Base-by-base conservation (phyloP, 1,140 invertebrate species). In the Sinella curviseta region DNA sequence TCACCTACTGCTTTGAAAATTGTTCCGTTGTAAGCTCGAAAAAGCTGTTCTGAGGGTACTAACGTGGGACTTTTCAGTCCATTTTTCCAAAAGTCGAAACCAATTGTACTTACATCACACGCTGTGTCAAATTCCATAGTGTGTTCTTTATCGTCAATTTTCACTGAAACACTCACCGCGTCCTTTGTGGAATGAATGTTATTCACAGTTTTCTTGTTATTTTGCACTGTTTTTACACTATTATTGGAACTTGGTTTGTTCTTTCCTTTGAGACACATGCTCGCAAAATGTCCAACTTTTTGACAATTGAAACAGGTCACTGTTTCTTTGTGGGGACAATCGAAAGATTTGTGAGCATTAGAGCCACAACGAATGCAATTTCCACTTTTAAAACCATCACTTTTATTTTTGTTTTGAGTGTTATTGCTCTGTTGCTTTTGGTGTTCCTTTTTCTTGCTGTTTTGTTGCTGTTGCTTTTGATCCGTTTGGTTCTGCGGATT, bases 271-370 rank as follows among this genome's bases (percentile, higher is more conserved):
- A 34, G 4, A 26, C 70, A 74, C 30, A 74, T 16, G 30, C 31
- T 74, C 24, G 70, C 70, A 74, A 74, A 74, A 74, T 74, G 70
- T 31, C 70, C 70, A 8, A 12, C 1, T 3, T 28, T 74, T 31
- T 26, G 1, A 33, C 70, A 74, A 14, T 34, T 14, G 31, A 8
- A 74, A 31, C 70, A 74, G 1, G 30, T 36, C 1, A 16, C 24
- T 8, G 34, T 26, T 12, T 28, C 31, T 34, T 36, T 31, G 34
- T 74, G 70, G 3, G 70, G 70, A 36, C 70, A 74, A 3, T 74
- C 70, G 3, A 4, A 8, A 12, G 30, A 30, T 3, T 8, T 31
- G 31, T 74, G 70, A 31, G 16, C 4, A 28, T 26, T 8, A 17
- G 57, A 60, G 14, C 70, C 70, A 24, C 70, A 74, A 28, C 34